A percentile compares a stretch with the other conserved stretches of the same genome.
Evolutionary conservation across 2,113 vertebrate species (phyloP).

Genomic region (Craseonycteris thonglongyai): DNA sequence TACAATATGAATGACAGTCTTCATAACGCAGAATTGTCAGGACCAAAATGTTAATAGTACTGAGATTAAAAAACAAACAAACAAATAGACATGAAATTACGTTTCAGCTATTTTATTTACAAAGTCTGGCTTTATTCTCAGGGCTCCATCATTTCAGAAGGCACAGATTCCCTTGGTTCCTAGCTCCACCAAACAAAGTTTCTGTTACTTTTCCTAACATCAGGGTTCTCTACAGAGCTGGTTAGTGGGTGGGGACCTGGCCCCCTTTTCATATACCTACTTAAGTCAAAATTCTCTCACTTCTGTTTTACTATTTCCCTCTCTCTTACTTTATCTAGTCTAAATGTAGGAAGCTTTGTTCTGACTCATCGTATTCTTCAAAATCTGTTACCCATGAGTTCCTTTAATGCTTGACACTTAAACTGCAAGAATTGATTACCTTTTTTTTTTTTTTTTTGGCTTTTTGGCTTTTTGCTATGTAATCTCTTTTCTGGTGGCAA

Average conservation of each 20-base stretch:
- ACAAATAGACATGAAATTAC: background rate
- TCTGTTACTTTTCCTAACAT: background rate
- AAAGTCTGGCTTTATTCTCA: background rate
- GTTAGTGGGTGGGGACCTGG: background rate
- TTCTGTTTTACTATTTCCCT: background rate
- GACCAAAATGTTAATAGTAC: background rate
- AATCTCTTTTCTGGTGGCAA: background rate
- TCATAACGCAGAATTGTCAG: background rate
- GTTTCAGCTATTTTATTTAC: background rate
- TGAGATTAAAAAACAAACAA: background rate
- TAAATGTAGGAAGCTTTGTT: background rate
- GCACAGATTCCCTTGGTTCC: background rate
- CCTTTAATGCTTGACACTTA: background rate
- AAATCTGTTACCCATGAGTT: background rate
- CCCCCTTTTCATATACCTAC: background rate
- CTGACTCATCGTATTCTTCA: background rate
- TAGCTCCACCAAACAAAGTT: background rate
- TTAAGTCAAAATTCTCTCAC: background rate
- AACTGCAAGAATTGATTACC: background rate
- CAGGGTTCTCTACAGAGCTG: background rate
- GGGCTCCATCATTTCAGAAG: background rate
- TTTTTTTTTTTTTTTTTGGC: too few species aligned
- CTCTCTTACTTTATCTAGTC: background rate
- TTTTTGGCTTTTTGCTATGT: background rate
- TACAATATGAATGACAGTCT: background rate